Evolutionary conservation across 2,113 vertebrate species (phyloP).

Genomic region (Neotragus moschatus): DNA sequence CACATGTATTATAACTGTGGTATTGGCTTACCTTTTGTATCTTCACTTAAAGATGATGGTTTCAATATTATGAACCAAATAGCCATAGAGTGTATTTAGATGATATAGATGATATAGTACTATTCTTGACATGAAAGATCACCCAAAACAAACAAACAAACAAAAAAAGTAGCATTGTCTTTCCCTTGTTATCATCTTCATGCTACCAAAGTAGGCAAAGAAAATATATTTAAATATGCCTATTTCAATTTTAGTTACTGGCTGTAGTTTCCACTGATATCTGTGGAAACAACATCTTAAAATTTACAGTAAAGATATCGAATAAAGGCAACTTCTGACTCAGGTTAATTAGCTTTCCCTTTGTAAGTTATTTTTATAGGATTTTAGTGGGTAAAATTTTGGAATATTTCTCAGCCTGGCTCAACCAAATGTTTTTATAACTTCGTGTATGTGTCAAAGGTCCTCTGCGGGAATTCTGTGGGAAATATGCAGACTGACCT

Average conservation of each 20-base stretch:
- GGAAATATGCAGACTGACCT: slow-evolving; percentile 83
- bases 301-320: slow-evolving; percentile 34
- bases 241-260: slow-evolving; percentile 40
- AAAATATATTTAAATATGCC: slow-evolving; percentile 33
- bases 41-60: neutral
- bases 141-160: neutral
- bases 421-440: slow-evolving; percentile 83
- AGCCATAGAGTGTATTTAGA: neutral
- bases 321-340: slow-evolving; percentile 54
- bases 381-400: slow-evolving; percentile 70
- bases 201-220: slow-evolving; percentile 33
- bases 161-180: neutral
- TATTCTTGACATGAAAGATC: neutral
- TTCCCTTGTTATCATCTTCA: neutral
- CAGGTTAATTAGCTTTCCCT: slow-evolving; percentile 63
- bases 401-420: slow-evolving; percentile 70
- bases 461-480: slow-evolving; percentile 84
- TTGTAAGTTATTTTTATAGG: slow-evolving; percentile 65
- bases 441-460: slow-evolving; percentile 79
- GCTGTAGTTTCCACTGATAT: slow-evolving; percentile 38
- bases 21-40: neutral
- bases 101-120: neutral
- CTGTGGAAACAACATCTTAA: slow-evolving; percentile 16
- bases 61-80: neutral
- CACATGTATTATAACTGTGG: neutral